Evolutionary conservation across 2,888 invertebrate genomes (phyloP), one percentile per base, ranked within the genome.

Genomic region (Heliconius aoede): DNA sequence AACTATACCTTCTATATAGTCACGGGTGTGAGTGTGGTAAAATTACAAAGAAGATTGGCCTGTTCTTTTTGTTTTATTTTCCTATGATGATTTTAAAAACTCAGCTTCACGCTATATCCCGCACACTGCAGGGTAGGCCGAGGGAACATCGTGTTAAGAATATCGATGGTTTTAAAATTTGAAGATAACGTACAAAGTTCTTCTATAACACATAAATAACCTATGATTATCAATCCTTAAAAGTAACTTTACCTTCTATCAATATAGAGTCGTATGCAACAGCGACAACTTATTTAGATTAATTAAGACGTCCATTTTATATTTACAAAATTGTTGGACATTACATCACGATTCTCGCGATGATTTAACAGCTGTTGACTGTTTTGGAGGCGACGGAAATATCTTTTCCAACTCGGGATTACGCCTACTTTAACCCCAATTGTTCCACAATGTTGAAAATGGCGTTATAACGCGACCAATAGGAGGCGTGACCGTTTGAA

Each of bases 381-480:
- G 75, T 77, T 78, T 85, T 83, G 85, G 86, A 83, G 84, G 86
- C 79, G 82, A 87, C 87, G 76, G 86, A 89, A 90, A 89, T 91
- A 91, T 87, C 88, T 84, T 88, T 88, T 86, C 88, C 85, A 88
- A 90, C 87, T 85, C 84, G 82, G 71, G 85, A 88, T 85, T 87
- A 88, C 92, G 91, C 93, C 92, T 92, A 92, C 91, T 90, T 84
- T 87, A 89, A 89, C 86, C 84, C 86, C 89, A 90, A 92, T 92
- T 92, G 91, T 92, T 90, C 89, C 88, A 87, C 85, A 86, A 88
- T 85, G 88, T 91, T 91, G 91, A 93, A 93, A 93, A 93, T 94
- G 93, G 93, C 94, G 93, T 82, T 83, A 83, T 85, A 81, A 86
- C 82, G 81, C 86, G 81, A 87, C 93, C 94, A 94, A 94, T 94